Percentiles rank a stretch among this genome's conserved stretches.
Evolutionary conservation across 2,888 invertebrate genomes (phyloP).

Genomic region (Abscondita cerata): DNA sequence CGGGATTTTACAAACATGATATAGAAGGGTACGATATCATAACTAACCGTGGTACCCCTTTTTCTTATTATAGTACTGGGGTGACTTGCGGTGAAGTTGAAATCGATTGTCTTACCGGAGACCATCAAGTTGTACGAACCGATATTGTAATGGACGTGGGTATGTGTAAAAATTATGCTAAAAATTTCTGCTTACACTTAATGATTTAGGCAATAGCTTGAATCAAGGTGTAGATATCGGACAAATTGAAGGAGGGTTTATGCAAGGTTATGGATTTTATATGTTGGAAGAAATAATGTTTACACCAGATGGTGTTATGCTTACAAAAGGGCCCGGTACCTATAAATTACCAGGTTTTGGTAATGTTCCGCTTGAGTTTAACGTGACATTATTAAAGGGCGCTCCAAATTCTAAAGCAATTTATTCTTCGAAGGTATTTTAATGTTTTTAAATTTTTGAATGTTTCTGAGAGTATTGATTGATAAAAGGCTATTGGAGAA

Average conservation of each 20-base stretch:
- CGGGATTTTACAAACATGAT: conserved; percentile 82
- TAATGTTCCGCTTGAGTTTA: conserved; percentile 91
- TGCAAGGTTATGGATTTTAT: conserved; percentile 93
- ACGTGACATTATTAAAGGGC: conserved; percentile 89
- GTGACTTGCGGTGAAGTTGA: conserved; percentile 89
- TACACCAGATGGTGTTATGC: conserved; percentile 81
- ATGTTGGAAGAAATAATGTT: conserved; percentile 89
- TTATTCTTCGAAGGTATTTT: conserved; percentile 79
- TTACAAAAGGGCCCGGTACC: conserved; percentile 89
- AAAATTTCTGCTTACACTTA: not conserved
- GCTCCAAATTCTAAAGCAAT: conserved; percentile 89
- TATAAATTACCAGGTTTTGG: conserved; percentile 94
- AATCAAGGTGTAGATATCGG: conserved; percentile 98
- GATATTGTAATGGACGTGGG: conserved; percentile 97
- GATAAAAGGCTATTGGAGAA: conserved; percentile 87
- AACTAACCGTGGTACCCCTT: conserved; percentile 74
- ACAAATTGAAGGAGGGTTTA: conserved; percentile 94
- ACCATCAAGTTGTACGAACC: conserved; percentile 85
- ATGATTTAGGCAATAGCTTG: conserved; percentile 76
- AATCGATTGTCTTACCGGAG: conserved; percentile 93
- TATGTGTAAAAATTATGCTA: conserved; percentile 22
- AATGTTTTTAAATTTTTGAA: not conserved
- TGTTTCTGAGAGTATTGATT: not conserved
- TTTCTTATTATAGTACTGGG: conserved; percentile 87
- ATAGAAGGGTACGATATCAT: conserved; percentile 74